Conservation (phyloP, 1,140 invertebrate genomes). For the Euura saliciscinereae region DNA sequence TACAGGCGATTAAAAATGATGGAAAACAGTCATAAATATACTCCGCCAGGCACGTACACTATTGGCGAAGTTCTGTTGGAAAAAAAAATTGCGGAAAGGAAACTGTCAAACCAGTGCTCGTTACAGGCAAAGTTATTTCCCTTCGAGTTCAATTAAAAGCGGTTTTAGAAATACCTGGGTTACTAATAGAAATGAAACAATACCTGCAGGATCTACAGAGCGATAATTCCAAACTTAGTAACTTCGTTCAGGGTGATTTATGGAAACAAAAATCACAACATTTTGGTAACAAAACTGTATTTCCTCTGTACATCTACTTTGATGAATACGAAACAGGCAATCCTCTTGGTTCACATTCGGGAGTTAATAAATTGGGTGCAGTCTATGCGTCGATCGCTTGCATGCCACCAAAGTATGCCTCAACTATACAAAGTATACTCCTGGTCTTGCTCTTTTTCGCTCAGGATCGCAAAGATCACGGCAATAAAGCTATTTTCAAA, state of each 20-base stretch:
- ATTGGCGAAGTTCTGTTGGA: too few species aligned
- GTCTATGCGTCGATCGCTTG: slow-evolving; percentile 18
- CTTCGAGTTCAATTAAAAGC: too few species aligned
- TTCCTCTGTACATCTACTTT: slow-evolving; percentile 28
- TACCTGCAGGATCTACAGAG: too few species aligned
- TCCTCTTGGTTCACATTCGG: slow-evolving; percentile 28
- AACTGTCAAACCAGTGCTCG: too few species aligned
- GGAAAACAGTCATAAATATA: too few species aligned
- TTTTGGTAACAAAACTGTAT: slow-evolving; percentile 15
- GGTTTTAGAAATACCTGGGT: too few species aligned
- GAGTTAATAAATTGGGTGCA: slow-evolving; percentile 16
- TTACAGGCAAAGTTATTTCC: too few species aligned
- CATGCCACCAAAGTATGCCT: slow-evolving; percentile 24
- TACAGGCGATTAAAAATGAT: too few species aligned
- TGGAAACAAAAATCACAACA: slow-evolving; percentile 18
- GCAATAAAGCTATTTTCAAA: slow-evolving; percentile 11
- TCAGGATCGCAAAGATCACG: slow-evolving; percentile 24
- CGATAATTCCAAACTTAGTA: neutral
- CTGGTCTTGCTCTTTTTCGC: slow-evolving; percentile 27
- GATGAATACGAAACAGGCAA: slow-evolving; percentile 34
- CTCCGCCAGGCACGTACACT: too few species aligned
- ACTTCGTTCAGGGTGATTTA: slow-evolving; percentile 23
- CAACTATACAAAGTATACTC: slow-evolving; percentile 29
- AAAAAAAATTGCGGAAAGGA: too few species aligned
- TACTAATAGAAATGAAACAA: too few species aligned